Evolutionary conservation across 2,888 invertebrate species (phyloP), one percentile per base, ranked within the genome.

Genomic region (Drosophila melanosoma): DNA sequence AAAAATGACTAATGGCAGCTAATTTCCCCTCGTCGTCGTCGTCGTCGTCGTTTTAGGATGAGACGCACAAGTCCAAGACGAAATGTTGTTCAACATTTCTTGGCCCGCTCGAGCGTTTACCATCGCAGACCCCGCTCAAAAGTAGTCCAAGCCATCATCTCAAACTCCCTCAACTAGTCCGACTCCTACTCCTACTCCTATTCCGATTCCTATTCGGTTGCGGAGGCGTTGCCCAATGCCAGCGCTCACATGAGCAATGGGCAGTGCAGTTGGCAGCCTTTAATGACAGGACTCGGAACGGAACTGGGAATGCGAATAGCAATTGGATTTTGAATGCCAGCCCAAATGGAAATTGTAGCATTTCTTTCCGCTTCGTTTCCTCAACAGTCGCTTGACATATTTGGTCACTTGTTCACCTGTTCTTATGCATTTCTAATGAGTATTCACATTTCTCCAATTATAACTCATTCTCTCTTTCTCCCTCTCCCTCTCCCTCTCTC

Each of bases 1-100:
- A 89, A 89, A 89, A 89, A 89, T 89, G 89, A 89, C 89, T 89
- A 89, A 89, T 89, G 89, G 89, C 82, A 89, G 76, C 87, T 89
- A 89, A 89, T 89, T 89, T 89, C 89, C 89, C 88, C 87, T 85
- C 84, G 68, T 76, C 82, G 40, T 49, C 49, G 12, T 26, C 8
- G 42, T 20, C 48, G 48, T 7, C 20, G 23, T 8, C 38, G 40
- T 45, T 20, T 12, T 45, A 63, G 68, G 61, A 56, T 56, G 59
- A 56, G 62, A 53, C 20, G n/a, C 57, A 56, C 38, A 52, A 52
- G 53, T 62, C 63, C 71, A 77, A 74, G 77, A 76, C 76, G 70
- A 64, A 73, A 59, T 68, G 64, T 74, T 83, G 70, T 83, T 72
- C 71, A 72, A 45, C 69, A 69, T 56, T 56, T 51, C 35, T 57